These are phyloP conservation scores for Shargacucullia verbasci DNA, from an alignment of 2,888 invertebrate species.

Conservation along the genomic window DNA sequence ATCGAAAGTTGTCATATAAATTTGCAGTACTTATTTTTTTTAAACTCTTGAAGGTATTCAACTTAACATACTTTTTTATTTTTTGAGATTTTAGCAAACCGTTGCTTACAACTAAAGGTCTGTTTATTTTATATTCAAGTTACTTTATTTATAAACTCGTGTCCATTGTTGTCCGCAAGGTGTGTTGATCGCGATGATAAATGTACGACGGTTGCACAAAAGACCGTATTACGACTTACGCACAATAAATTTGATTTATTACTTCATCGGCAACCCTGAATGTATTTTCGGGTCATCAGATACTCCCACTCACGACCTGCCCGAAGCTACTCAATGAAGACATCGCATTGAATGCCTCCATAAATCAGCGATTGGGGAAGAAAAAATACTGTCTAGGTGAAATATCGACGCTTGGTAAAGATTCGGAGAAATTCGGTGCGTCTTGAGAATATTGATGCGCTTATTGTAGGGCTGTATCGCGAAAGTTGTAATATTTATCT, in stretches of 20 bases:
- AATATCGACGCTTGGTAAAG: conserved; percentile 65
- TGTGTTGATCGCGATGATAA: conserved; percentile 74
- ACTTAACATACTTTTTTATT: too few relatives aligned
- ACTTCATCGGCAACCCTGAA: conserved; percentile 76
- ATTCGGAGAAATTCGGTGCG: conserved; percentile 47
- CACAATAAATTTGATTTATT: conserved; percentile 86
- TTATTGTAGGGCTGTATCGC: conserved; percentile 40
- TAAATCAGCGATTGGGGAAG: conserved; percentile 76
- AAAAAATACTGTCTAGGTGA: conserved; percentile 72
- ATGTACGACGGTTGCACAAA: conserved; percentile 71
- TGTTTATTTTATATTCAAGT: conserved; percentile 4
- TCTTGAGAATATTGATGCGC: conserved; percentile 47
- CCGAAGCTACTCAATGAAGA: conserved; percentile 83
- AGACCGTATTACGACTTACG: conserved; percentile 73
- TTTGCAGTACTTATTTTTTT: too few relatives aligned
- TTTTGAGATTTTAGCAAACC: too few relatives aligned
- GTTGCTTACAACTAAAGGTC: background rate
- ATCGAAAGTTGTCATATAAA: too few relatives aligned
- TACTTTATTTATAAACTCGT: conserved; percentile 16
- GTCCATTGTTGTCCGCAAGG: conserved; percentile 62
- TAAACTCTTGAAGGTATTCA: too few relatives aligned
- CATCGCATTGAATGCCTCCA: conserved; percentile 79
- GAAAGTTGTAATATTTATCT: background rate
- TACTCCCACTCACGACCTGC: conserved; percentile 86
- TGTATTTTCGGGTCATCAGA: conserved; percentile 79